Evolutionary conservation across 2,113 vertebrate genomes (phyloP).

Genomic region (Laterallus jamaicensis): DNA sequence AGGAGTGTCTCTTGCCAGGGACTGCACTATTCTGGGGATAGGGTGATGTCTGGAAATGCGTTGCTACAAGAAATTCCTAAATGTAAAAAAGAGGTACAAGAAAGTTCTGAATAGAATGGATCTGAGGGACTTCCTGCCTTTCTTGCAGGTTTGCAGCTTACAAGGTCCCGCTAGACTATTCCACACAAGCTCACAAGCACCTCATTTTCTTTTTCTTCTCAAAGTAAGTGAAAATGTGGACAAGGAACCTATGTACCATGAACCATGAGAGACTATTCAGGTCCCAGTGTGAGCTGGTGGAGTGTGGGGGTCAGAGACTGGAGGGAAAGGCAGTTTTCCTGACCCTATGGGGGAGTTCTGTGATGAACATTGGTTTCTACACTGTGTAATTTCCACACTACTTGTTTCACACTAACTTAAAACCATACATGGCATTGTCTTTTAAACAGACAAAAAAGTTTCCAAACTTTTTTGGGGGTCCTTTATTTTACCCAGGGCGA

Average conservation of each 20-base stretch:
- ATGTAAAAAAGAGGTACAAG: too few species aligned
- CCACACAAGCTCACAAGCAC: background rate
- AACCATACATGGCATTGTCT: background rate
- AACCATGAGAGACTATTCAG: background rate
- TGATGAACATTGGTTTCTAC: background rate
- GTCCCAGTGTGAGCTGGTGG: background rate
- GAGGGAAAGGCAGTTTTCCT: background rate
- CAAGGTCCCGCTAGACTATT: background rate
- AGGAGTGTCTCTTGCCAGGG: background rate
- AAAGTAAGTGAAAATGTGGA: background rate
- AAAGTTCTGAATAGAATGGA: background rate
- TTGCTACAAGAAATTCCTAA: background rate
- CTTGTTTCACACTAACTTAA: background rate
- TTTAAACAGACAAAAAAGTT: background rate
- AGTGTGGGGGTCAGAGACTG: background rate
- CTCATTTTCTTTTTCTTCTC: background rate
- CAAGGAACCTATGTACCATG: background rate
- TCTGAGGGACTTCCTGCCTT: background rate
- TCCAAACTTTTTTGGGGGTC: background rate
- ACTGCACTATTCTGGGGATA: background rate
- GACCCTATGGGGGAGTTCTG: background rate
- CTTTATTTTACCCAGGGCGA: background rate
- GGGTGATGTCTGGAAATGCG: background rate
- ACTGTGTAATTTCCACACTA: background rate
- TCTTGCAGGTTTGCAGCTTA: background rate